Conservation (phyloP, 2,888 invertebrate species). For the Callimorpha dominula region DNA sequence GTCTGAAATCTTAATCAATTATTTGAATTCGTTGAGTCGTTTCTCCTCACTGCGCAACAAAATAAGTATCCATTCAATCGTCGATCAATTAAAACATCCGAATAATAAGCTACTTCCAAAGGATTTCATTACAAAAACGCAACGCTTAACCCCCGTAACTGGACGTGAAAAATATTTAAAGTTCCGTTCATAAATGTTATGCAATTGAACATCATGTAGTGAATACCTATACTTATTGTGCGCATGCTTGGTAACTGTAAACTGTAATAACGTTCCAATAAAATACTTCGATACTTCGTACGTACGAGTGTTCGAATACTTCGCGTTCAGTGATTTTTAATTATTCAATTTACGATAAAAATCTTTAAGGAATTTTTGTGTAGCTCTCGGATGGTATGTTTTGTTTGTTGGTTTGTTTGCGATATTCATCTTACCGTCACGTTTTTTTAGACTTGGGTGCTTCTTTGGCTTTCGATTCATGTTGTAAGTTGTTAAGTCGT, state of each 20-base stretch:
- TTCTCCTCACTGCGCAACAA: background rate
- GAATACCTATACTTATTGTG: conserved; percentile 26
- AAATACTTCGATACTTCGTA: conserved; percentile 10
- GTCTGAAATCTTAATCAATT: background rate
- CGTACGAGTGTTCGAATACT: conserved; percentile 7
- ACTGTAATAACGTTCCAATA: conserved; percentile 33
- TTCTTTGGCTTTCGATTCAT: background rate
- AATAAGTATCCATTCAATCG: background rate
- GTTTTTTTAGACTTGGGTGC: background rate
- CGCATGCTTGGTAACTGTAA: background rate
- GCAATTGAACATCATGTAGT: conserved; percentile 34
- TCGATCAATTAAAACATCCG: background rate
- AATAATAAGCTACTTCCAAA: background rate
- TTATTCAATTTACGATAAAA: background rate
- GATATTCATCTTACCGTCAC: background rate
- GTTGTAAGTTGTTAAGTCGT: background rate
- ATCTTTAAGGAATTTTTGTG: background rate
- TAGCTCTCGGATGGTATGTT: background rate
- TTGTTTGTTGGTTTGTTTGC: background rate
- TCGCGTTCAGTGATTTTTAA: conserved; percentile 1
- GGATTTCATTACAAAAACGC: conserved; percentile 1
- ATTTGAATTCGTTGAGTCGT: background rate
- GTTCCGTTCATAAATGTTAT: conserved; percentile 39
- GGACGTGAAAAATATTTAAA: conserved; percentile 30
- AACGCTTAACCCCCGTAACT: background rate